A percentile compares a stretch with the other conserved stretches of the same genome.
These are phyloP conservation scores for Pogoniulus pusillus DNA, from an alignment of 2,797 vertebrate genomes.

Conservation along the genomic window DNA sequence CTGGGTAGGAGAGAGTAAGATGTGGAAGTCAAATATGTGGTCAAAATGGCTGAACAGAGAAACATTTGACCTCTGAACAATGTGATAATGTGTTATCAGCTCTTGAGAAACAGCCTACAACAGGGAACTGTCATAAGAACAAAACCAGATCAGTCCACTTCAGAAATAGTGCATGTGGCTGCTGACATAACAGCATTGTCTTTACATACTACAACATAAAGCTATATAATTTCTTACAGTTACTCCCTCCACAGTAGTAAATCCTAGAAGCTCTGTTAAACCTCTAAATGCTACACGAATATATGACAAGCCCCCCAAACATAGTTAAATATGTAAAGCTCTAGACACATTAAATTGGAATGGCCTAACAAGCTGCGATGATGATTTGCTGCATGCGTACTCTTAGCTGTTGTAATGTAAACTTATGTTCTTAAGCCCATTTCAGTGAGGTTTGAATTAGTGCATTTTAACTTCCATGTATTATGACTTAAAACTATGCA, in stretches of 20 bases:
- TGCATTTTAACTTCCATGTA: not conserved
- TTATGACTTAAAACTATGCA: not conserved
- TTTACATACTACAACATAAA: not conserved
- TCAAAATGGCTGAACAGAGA: not conserved
- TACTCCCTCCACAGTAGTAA: not conserved
- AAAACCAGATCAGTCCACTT: not conserved
- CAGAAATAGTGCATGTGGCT: not conserved
- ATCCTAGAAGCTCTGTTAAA: not conserved
- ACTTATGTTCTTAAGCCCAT: not conserved
- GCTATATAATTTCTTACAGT: not conserved
- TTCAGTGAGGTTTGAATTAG: not conserved
- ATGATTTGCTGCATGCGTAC: not conserved
- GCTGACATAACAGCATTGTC: not conserved
- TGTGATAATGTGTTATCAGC: not conserved
- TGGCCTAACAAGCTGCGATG: not conserved
- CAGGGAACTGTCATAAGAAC: not conserved
- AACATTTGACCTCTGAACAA: not conserved
- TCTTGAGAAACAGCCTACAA: not conserved
- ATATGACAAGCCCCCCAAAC: not conserved
- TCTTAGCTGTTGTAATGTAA: not conserved
- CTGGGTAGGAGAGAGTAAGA: not conserved
- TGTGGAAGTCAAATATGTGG: not conserved
- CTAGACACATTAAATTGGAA: not conserved
- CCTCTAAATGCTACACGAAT: not conserved
- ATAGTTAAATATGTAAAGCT: not conserved